phyloP scores from a whole-genome alignment of 1,140 invertebrate species.

The Pachypeltis micranthus region DNA sequence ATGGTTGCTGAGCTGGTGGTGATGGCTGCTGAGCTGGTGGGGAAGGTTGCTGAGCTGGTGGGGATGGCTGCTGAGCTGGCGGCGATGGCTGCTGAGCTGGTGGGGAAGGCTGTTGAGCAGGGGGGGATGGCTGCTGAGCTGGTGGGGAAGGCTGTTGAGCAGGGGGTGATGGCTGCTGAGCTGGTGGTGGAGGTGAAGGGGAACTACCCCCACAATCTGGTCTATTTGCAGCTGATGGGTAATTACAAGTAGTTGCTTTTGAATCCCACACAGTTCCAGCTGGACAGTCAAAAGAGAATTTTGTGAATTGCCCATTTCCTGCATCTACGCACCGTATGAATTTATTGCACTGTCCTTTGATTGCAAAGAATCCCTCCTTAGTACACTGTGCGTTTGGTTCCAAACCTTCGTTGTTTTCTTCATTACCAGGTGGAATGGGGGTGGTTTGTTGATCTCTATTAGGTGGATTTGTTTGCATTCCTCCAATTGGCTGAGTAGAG shows the following conservation, averaged over 20 bases:
- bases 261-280: conserved; percentile 39
- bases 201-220: conserved; percentile 19
- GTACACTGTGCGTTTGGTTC: conserved; percentile 31
- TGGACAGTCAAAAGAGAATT: conserved; percentile 36
- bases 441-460: conserved; percentile 24
- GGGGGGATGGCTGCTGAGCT: not conserved
- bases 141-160: conserved; percentile 12
- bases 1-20: conserved; percentile 10
- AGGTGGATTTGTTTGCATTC: too few relatives aligned
- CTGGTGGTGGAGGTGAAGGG: conserved; percentile 12
- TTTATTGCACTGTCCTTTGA: conserved; percentile 35
- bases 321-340: conserved; percentile 36
- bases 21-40: conserved; percentile 10
- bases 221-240: conserved; percentile 34
- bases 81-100: conserved; percentile 13
- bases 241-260: conserved; percentile 38
- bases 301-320: conserved; percentile 33
- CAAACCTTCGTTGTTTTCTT: not conserved
- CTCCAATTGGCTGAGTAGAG: too few relatives aligned
- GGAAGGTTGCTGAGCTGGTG: conserved; percentile 20
- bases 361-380: conserved; percentile 44
- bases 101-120: conserved; percentile 7
- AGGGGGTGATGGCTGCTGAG: conserved; percentile 13
- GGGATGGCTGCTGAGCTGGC: conserved; percentile 21
- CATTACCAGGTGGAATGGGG: not conserved